Percentiles rank a stretch among this genome's conserved stretches.
Conservation (phyloP, 2,888 invertebrate genomes). For the Himalopsyche kuldschensis region DNA sequence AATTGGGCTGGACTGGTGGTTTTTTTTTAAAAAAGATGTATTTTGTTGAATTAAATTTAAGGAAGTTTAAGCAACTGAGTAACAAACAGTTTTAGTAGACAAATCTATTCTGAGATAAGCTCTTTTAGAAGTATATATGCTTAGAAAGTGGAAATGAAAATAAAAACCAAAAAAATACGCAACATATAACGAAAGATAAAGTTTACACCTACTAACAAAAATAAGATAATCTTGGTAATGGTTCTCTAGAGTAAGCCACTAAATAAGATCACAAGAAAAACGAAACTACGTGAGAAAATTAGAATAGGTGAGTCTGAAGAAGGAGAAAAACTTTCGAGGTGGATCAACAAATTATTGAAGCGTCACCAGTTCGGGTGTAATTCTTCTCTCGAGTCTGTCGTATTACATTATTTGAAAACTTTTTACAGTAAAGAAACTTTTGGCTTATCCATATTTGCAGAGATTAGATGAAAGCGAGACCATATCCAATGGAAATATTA, state of each 20-base stretch:
- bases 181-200: not conserved
- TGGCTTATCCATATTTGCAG: not conserved
- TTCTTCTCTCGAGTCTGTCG: conserved; percentile 6
- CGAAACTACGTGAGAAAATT: not conserved
- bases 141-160: no score
- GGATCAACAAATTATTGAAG: conserved; percentile 3
- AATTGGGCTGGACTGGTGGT: no score
- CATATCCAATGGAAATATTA: not conserved
- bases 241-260: not conserved
- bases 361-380: conserved; percentile 8
- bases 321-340: not conserved
- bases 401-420: conserved; percentile 8
- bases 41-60: no score
- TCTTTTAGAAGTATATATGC: no score
- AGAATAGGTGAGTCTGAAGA: not conserved
- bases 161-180: no score
- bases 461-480: not conserved
- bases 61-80: no score
- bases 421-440: not conserved
- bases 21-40: no score
- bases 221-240: not conserved
- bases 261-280: not conserved
- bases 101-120: no score
- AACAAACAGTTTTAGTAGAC: no score
- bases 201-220: not conserved